Evolutionary conservation across 2,113 vertebrate genomes (phyloP), one percentile per base, ranked within the genome.

Genomic region (Genyomyrus donnyi): DNA sequence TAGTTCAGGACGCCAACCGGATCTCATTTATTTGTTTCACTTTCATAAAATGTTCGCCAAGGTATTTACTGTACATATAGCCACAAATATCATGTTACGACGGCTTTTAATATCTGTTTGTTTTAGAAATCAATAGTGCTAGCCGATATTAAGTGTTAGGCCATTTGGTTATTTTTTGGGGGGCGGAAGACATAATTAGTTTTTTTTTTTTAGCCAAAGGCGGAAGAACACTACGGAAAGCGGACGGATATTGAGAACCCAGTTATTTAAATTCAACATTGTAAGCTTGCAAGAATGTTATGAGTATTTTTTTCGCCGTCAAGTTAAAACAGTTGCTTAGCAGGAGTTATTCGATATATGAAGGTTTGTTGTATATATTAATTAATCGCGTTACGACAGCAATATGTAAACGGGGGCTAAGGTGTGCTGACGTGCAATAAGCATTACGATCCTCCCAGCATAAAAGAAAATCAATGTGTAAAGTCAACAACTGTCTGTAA

Each of bases 1-100:
- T 96, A 94, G 94, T 96, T 94, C 94, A 91, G 87, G 89, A 91
- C 91, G 39, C 88, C 90, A 89, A 92, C 94, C 95, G 95, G 96
- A 95, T 94, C 95, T 95, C 94, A 92, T 96, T 96, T 95, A 95
- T 95, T 90, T 6, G 49, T 92, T 90, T 87, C 19, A 84, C 92
- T 92, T 93, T 90, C 53, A 90, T 70, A 2, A 90, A 92, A 91
- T 48, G 39, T 0, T 90, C 1, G 5, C 24, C 58, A 31, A 31
- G 19, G 89, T 31, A 5, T 9, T 35, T 53, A 10, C 35, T 9
- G 27, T 46, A 35, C 17, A 10, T 45, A 42, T 89, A 3, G 35
- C 24, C 2, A 1, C 2, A 0, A 52, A 11, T 19, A 1, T 13
- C 1, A 80, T 42, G 17, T 19, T 80, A 42, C 74, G 17, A 7